Percentiles rank a stretch among this genome's conserved stretches.
phyloP scores from a whole-genome alignment of 1,140 invertebrate genomes.

The Hylaeus volcanicus region DNA sequence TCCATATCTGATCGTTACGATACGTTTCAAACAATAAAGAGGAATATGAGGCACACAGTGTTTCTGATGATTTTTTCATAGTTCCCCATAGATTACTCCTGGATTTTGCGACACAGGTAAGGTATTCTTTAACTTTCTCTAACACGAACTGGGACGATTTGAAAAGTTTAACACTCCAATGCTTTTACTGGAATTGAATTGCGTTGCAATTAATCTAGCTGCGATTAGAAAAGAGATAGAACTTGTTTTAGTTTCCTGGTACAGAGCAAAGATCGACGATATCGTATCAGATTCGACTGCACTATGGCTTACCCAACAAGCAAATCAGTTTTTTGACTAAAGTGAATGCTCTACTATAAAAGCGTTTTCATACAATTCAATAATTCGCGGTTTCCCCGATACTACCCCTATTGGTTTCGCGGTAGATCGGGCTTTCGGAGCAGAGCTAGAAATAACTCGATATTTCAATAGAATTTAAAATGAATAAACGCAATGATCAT shows the following conservation, averaged over 20 bases:
- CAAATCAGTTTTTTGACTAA: not conserved
- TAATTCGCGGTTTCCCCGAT: slow-evolving; percentile 3
- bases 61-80: not conserved
- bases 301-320: not conserved
- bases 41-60: slow-evolving; percentile 11
- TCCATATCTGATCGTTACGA: slow-evolving; percentile 55
- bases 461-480: not conserved
- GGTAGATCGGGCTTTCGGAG: not conserved
- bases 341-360: not conserved
- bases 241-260: too few relatives aligned
- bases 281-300: too few relatives aligned
- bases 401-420: not conserved
- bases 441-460: not conserved
- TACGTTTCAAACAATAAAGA: slow-evolving; percentile 57
- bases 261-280: not conserved
- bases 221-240: too few relatives aligned
- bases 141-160: not conserved
- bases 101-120: not conserved
- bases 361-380: too few relatives aligned
- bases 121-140: not conserved
- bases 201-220: too few relatives aligned
- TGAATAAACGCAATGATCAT: not conserved
- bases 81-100: too few relatives aligned
- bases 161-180: not conserved
- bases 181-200: too few relatives aligned